A percentile compares a stretch with the other conserved stretches of the same genome.
Conservation (phyloP, 2,797 vertebrate genomes). For the Smutsia gigantea region DNA sequence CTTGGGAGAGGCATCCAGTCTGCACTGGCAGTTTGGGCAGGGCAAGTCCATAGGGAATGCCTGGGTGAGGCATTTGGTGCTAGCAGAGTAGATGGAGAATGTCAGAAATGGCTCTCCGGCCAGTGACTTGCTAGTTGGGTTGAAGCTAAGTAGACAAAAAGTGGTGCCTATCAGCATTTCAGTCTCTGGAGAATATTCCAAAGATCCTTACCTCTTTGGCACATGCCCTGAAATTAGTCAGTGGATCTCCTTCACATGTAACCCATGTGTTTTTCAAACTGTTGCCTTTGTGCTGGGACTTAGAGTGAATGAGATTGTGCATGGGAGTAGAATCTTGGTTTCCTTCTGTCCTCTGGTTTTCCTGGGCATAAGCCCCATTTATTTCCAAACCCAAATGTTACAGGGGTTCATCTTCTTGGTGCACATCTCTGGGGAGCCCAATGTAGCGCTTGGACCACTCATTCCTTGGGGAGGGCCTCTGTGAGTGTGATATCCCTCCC, state of each 20-base stretch:
- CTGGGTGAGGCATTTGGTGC: not conserved
- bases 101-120: not conserved
- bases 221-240: not conserved
- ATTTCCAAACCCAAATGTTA: not conserved
- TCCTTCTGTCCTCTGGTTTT: not conserved
- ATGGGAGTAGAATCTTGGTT: not conserved
- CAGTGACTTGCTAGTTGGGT: not conserved
- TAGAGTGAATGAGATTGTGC: not conserved
- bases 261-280: not conserved
- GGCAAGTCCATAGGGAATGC: not conserved
- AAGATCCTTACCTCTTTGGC: not conserved
- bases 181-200: not conserved
- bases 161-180: not conserved
- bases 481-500: not conserved
- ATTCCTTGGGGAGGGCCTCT: not conserved
- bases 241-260: not conserved
- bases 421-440: not conserved
- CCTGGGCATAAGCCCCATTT: not conserved
- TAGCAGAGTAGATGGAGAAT: not conserved
- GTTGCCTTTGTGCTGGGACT: not conserved
- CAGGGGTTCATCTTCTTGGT: not conserved
- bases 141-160: not conserved
- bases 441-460: not conserved
- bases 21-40: not conserved
- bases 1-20: not conserved